These are phyloP conservation scores for Drosophila jambulina DNA, from an alignment of 1,140 invertebrate species.

Conservation along the genomic window DNA sequence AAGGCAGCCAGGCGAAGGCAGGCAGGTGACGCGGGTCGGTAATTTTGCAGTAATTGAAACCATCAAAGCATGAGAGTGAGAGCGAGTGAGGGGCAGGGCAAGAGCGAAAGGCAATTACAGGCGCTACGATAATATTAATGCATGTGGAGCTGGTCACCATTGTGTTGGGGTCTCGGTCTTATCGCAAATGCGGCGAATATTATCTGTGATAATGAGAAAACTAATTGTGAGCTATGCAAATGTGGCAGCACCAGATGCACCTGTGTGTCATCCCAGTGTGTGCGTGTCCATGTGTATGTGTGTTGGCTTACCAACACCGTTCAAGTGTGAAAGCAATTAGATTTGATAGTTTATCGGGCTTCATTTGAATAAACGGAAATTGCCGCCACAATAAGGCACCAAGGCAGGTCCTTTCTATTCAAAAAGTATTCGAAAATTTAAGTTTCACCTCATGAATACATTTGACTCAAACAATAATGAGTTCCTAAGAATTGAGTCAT, in stretches of 20 bases:
- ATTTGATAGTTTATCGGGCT: slow-evolving; percentile 71
- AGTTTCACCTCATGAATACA: background rate
- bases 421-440: background rate
- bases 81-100: slow-evolving; percentile 7
- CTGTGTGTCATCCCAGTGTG: slow-evolving; percentile 9
- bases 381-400: slow-evolving; percentile 41
- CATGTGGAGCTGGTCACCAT: slow-evolving; percentile 49
- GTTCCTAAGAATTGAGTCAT: background rate
- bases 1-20: slow-evolving; percentile 2
- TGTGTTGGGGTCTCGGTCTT: slow-evolving; percentile 55
- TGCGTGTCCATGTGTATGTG: slow-evolving; percentile 20
- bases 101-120: slow-evolving; percentile 45
- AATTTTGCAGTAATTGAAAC: slow-evolving; percentile 78
- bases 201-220: slow-evolving; percentile 81
- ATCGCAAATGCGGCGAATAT: slow-evolving; percentile 79
- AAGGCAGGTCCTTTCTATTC: background rate
- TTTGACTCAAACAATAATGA: background rate
- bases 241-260: slow-evolving; percentile 51
- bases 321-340: slow-evolving; percentile 75
- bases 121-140: slow-evolving; percentile 55
- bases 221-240: slow-evolving; percentile 81
- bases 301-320: slow-evolving; percentile 35
- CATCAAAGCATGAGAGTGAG: slow-evolving; percentile 67
- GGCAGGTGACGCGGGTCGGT: slow-evolving; percentile 37
- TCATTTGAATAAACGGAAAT: slow-evolving; percentile 80